Percentiles rank a stretch among this genome's conserved stretches.
Evolutionary conservation across 2,113 vertebrate genomes (phyloP).

Genomic region (Xiphophorus maculatus): DNA sequence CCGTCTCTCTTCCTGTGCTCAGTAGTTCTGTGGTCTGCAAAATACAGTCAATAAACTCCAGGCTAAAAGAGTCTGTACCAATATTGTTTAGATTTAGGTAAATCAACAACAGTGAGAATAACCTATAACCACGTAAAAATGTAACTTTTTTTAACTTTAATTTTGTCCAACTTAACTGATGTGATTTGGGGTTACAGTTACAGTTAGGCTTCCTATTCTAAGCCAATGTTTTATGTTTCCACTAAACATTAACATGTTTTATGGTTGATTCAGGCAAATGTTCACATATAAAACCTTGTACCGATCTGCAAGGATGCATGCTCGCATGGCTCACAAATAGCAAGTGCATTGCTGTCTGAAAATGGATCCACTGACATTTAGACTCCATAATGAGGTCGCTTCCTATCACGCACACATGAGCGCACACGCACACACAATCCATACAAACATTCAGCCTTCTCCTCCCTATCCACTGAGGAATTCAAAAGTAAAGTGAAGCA

Average conservation of each 20-base stretch:
- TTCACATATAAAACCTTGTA: constrained; percentile 1
- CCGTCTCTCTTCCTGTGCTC: constrained; percentile 7
- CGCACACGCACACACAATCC: constrained; percentile 28
- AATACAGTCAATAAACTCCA: constrained; percentile 1
- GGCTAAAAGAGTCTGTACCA: neutral
- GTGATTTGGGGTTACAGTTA: neutral
- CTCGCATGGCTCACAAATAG: constrained; percentile 40
- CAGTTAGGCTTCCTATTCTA: neutral
- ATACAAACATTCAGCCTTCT: constrained; percentile 25
- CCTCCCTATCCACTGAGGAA: constrained; percentile 46
- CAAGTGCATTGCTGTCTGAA: constrained; percentile 58
- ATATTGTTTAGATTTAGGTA: neutral
- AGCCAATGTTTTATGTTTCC: neutral
- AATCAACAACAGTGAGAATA: neutral
- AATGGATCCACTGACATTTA: constrained; percentile 63
- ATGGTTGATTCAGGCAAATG: neutral
- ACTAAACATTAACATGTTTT: constrained; percentile 6
- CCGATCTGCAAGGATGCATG: constrained; percentile 37
- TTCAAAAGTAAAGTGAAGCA: constrained; percentile 65
- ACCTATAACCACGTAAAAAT: neutral
- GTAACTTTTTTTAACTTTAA: neutral
- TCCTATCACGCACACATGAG: constrained; percentile 23
- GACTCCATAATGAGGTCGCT: constrained; percentile 52
- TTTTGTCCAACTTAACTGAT: no score
- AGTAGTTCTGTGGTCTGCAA: constrained; percentile 9